phyloP scores from a whole-genome alignment of 2,797 vertebrate genomes.

The Sebastes itinus region DNA sequence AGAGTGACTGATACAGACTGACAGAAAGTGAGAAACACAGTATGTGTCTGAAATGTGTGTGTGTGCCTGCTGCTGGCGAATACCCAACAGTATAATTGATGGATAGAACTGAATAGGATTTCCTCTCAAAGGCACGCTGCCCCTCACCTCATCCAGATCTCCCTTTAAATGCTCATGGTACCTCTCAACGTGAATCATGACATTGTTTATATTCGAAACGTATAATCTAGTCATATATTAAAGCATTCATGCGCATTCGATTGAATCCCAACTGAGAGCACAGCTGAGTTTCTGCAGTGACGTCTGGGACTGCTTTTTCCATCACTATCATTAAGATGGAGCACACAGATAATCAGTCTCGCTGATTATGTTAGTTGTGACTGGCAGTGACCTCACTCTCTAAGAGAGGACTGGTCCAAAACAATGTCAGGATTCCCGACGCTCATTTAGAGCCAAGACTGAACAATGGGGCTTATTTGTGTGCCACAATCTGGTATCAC shows the following conservation, averaged over 20 bases:
- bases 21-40: not conserved
- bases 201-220: not conserved
- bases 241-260: slow-evolving; percentile 2
- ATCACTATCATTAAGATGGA: slow-evolving; percentile 57
- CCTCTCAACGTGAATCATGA: slow-evolving; percentile 2
- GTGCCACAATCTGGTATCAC: not conserved
- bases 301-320: slow-evolving; percentile 29
- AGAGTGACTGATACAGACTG: not conserved
- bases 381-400: slow-evolving; percentile 48
- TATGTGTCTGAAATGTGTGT: not conserved
- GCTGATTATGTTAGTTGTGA: slow-evolving; percentile 59
- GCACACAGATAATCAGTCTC: slow-evolving; percentile 49
- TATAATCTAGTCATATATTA: not conserved
- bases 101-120: slow-evolving; percentile 1
- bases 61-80: slow-evolving; percentile 6
- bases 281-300: slow-evolving; percentile 27
- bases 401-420: slow-evolving; percentile 22
- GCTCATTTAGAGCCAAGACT: not conserved
- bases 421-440: slow-evolving; percentile 9
- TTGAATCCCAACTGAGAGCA: slow-evolving; percentile 8
- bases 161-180: not conserved
- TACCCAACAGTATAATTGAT: not conserved
- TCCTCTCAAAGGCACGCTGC: slow-evolving; percentile 3
- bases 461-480: not conserved
- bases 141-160: not conserved